Evolutionary conservation across 1,140 invertebrate species (phyloP).

Genomic region (Diorhabda sublineata): DNA sequence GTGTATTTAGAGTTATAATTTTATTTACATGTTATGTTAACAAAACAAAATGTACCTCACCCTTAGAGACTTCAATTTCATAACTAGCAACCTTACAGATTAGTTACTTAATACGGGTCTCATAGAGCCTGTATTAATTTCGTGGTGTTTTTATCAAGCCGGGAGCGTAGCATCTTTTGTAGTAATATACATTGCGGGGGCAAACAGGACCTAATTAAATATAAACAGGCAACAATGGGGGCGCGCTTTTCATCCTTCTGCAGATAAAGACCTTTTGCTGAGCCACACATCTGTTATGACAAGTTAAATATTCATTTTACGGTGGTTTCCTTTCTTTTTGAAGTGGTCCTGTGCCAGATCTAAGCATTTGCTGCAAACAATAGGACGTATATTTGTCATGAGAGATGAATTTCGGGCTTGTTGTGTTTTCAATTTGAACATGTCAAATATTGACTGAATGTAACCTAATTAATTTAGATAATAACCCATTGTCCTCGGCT

Average conservation of each 20-base stretch:
- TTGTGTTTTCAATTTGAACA: conserved; percentile 4
- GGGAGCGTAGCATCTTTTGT: conserved; percentile 13
- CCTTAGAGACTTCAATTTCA: too few relatives aligned
- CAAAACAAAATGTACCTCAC: too few relatives aligned
- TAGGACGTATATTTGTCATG: conserved; percentile 5
- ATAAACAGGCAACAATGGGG: conserved; percentile 38
- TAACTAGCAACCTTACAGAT: too few relatives aligned
- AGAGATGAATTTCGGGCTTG: conserved; percentile 9
- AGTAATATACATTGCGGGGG: conserved; percentile 6
- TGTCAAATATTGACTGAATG: conserved; percentile 8
- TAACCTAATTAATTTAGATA: not conserved
- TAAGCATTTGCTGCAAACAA: not conserved
- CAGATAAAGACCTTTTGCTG: conserved; percentile 13
- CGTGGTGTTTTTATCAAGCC: conserved; percentile 13
- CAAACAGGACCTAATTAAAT: conserved; percentile 36
- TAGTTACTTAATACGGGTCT: conserved; percentile 5
- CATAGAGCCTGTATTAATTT: conserved; percentile 9
- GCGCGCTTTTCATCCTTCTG: conserved; percentile 18
- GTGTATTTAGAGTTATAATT: too few relatives aligned
- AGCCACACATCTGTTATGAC: conserved; percentile 38
- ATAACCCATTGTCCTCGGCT: not conserved
- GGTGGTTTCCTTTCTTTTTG: conserved; percentile 38
- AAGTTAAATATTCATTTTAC: conserved; percentile 43
- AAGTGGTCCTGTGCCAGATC: conserved; percentile 20
- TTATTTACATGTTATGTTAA: too few relatives aligned